A percentile compares a stretch with the other conserved stretches of the same genome.
Evolutionary conservation across 2,888 invertebrate genomes (phyloP).

Genomic region (Ypsolopha sequella): DNA sequence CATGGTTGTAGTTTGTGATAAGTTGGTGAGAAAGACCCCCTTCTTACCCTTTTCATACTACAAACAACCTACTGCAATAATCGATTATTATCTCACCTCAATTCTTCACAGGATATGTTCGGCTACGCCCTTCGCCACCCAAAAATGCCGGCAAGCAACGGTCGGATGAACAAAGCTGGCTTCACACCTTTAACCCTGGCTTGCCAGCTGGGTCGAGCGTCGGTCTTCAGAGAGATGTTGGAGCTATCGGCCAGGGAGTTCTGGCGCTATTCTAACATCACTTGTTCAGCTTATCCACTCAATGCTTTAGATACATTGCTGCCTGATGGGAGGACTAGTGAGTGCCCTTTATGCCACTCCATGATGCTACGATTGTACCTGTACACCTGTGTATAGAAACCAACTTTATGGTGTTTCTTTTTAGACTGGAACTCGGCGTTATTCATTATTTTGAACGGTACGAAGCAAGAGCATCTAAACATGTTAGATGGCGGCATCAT

Average conservation of each 20-base stretch:
- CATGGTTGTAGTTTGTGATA: conserved; percentile 98
- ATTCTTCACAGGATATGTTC: conserved; percentile 88
- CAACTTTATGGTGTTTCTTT: conserved; percentile 14
- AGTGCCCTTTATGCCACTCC: conserved; percentile 20
- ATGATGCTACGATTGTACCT: background rate
- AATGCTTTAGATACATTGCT: conserved; percentile 96
- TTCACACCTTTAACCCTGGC: conserved; percentile 96
- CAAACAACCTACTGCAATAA: too few species aligned
- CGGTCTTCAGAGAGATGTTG: conserved; percentile 98
- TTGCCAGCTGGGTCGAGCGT: conserved; percentile 95
- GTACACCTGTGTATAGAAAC: too few species aligned
- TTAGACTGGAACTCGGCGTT: conserved; percentile 98
- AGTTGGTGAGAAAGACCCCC: conserved; percentile 75
- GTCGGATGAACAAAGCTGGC: conserved; percentile 89
- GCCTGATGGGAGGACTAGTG: conserved; percentile 96
- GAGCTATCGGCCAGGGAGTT: conserved; percentile 95
- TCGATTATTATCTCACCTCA: background rate
- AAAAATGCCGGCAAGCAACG: conserved; percentile 91
- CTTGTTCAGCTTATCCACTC: conserved; percentile 97
- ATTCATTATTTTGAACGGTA: conserved; percentile 97
- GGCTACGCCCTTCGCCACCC: conserved; percentile 97
- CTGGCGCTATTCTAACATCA: conserved; percentile 99
- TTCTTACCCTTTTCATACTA: background rate
- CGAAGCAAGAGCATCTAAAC: conserved; percentile 97
- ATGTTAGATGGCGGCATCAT: conserved; percentile 99